Conservation (phyloP, 2,113 vertebrate species). For the Dromiciops gliroides region DNA sequence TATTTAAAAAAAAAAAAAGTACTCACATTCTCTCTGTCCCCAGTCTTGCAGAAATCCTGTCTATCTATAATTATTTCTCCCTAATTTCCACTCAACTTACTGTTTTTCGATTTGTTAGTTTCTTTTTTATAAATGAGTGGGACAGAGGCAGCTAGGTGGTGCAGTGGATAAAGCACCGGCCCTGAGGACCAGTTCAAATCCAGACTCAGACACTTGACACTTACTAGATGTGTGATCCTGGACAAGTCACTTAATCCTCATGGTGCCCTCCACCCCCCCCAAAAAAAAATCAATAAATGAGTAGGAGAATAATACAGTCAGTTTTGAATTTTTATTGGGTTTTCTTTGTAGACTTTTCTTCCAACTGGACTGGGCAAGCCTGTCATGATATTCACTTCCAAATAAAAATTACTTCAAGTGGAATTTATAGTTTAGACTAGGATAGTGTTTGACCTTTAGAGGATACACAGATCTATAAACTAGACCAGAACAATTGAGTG, state of each 20-base stretch:
- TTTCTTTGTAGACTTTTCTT: neutral
- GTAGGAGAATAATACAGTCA: neutral
- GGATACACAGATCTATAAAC: too few relatives aligned
- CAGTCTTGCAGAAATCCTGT: neutral
- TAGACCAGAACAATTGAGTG: fast-evolving
- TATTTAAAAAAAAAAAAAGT: neutral
- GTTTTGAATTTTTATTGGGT: neutral
- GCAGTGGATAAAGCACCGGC: too few relatives aligned
- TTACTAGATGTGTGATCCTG: too few relatives aligned
- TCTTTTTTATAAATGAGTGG: neutral
- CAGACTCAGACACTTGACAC: too few relatives aligned
- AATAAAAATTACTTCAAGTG: neutral
- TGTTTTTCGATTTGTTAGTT: neutral
- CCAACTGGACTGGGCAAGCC: neutral
- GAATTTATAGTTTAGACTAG: neutral
- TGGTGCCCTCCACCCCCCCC: too few relatives aligned
- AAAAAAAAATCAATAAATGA: too few relatives aligned
- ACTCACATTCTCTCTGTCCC: neutral
- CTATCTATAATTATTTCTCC: neutral
- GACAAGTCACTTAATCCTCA: too few relatives aligned
- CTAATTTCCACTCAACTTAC: neutral
- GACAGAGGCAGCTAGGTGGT: too few relatives aligned
- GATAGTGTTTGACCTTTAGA: too few relatives aligned
- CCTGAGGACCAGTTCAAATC: too few relatives aligned
- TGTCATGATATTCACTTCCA: neutral